phyloP scores from a whole-genome alignment of 2,113 vertebrate species.

The Copsychus sechellarum region DNA sequence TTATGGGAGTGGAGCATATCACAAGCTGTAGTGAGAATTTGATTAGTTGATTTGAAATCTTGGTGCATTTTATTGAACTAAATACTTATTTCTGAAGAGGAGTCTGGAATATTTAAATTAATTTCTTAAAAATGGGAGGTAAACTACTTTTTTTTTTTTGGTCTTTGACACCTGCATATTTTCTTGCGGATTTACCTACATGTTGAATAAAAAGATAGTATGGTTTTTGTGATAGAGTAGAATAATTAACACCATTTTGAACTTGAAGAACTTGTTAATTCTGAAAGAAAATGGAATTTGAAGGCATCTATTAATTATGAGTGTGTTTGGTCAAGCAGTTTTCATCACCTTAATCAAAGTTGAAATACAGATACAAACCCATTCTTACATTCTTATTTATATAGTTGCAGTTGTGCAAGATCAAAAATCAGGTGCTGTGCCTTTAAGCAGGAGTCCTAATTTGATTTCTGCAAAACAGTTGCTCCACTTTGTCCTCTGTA shows the following conservation, averaged over 20 bases:
- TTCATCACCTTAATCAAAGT: background rate
- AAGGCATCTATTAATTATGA: background rate
- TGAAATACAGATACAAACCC: background rate
- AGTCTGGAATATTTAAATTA: background rate
- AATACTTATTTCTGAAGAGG: background rate
- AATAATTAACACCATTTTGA: background rate
- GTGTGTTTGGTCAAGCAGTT: background rate
- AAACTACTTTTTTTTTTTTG: background rate
- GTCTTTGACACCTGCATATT: background rate
- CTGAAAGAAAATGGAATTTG: background rate
- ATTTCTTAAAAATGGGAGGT: background rate
- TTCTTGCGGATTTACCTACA: background rate
- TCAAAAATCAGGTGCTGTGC: background rate
- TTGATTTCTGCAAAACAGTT: slow-evolving; percentile 46
- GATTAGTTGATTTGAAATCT: background rate
- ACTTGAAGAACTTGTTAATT: background rate
- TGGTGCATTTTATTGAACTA: background rate
- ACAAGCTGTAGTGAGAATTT: background rate
- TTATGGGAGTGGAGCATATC: background rate
- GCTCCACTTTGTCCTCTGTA: slow-evolving; percentile 34
- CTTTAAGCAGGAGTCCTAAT: slow-evolving; percentile 60
- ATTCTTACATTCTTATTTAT: background rate
- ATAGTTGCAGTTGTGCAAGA: background rate
- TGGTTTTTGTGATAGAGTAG: background rate
- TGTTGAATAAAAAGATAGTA: background rate